These are phyloP conservation scores for Telmatochromis sp. DNA, from an alignment of 2,113 vertebrate species.

Conservation along the genomic window DNA sequence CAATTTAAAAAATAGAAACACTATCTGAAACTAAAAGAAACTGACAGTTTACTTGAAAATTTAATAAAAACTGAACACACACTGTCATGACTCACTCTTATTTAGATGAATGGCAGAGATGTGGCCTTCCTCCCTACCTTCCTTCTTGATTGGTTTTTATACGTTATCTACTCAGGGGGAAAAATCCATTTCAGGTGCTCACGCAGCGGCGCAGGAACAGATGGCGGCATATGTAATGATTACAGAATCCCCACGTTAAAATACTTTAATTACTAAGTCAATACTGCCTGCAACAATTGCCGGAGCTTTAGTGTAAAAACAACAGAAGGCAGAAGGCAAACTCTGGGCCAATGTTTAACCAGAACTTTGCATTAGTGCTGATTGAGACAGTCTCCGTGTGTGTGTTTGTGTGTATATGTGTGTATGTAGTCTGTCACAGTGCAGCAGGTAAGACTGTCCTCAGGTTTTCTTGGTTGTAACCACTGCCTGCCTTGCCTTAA, in stretches of 20 bases:
- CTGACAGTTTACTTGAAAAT: neutral
- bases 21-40: neutral
- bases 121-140: neutral
- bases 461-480: neutral
- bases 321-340: constrained; percentile 98
- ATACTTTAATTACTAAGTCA: constrained; percentile 99
- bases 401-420: neutral
- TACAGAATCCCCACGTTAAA: constrained; percentile 98
- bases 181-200: constrained; percentile 63
- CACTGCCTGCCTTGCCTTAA: neutral
- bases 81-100: neutral
- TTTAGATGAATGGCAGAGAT: neutral
- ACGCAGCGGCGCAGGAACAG: constrained; percentile 75
- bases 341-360: constrained; percentile 97
- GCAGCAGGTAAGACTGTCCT: neutral
- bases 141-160: constrained; percentile 33
- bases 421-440: neutral
- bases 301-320: constrained; percentile 90
- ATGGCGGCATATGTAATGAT: constrained; percentile 94
- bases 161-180: constrained; percentile 64
- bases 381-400: constrained; percentile 16
- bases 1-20: neutral
- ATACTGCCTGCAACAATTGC: constrained; percentile 91
- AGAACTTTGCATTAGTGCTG: constrained; percentile 89
- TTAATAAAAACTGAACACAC: neutral